phyloP scores from a whole-genome alignment of 2,797 vertebrate genomes.

The Galago senegalensis region DNA sequence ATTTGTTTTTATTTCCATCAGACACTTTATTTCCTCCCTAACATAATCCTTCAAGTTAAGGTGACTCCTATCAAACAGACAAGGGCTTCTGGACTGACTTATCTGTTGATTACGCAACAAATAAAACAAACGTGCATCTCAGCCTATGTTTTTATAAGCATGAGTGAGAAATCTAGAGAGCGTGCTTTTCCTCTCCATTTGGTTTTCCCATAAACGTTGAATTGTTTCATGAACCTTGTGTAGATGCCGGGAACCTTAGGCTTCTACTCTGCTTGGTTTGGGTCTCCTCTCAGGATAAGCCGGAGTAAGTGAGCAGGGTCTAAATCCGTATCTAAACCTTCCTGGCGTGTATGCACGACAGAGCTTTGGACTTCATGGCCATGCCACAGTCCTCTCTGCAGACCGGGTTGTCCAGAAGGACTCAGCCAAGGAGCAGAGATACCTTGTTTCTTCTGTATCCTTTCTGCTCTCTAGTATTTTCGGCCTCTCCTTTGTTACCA shows the following conservation, averaged over 20 bases:
- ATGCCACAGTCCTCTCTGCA: background rate
- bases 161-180: background rate
- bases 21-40: background rate
- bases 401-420: background rate
- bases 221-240: background rate
- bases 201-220: constrained; percentile 24
- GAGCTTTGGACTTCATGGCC: background rate
- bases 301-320: background rate
- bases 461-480: background rate
- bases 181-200: constrained; percentile 1
- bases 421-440: background rate
- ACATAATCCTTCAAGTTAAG: constrained; percentile 6
- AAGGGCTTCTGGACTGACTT: background rate
- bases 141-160: background rate
- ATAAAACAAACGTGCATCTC: constrained; percentile 42
- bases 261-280: background rate
- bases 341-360: background rate
- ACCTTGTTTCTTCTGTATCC: background rate
- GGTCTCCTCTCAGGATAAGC: background rate
- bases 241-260: background rate
- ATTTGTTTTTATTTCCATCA: background rate
- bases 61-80: background rate
- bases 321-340: background rate
- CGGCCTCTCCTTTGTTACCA: constrained; percentile 2
- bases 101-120: background rate